These are phyloP conservation scores for Acrocephalus arundinaceus DNA, from an alignment of 2,113 vertebrate species.

Conservation along the genomic window DNA sequence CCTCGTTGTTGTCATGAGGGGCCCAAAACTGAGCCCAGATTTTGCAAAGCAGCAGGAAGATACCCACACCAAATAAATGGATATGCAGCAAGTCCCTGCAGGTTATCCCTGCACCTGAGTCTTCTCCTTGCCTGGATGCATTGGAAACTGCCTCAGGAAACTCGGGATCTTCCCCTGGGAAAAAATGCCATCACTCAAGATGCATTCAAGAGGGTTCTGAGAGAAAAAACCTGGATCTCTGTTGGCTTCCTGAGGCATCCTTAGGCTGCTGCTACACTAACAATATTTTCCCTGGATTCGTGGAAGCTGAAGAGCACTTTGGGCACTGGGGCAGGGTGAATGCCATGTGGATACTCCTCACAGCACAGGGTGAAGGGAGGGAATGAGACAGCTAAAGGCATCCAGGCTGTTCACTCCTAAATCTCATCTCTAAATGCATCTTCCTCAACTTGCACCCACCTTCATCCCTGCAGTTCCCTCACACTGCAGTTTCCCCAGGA, in stretches of 20 bases:
- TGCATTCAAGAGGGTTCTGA: neutral
- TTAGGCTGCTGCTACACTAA: neutral
- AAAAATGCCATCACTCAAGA: neutral
- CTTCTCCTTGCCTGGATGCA: neutral
- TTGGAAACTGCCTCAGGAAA: neutral
- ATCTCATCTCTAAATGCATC: neutral
- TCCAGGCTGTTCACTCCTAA: neutral
- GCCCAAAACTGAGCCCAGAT: neutral
- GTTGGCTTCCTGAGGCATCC: neutral
- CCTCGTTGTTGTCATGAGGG: rapidly evolving
- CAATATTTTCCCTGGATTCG: neutral
- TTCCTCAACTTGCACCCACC: neutral
- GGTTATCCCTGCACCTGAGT: neutral
- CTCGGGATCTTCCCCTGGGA: neutral
- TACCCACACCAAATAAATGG: rapidly evolving
- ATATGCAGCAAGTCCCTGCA: neutral
- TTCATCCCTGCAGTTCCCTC: neutral
- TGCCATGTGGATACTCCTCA: neutral
- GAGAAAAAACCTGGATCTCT: neutral
- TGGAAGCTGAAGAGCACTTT: neutral
- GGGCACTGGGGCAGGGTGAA: neutral
- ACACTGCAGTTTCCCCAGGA: rapidly evolving
- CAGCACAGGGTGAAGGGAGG: rapidly evolving
- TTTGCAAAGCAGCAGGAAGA: neutral
- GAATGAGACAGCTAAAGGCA: neutral